phyloP scores from a whole-genome alignment of 2,113 vertebrate genomes.

The Callipepla squamata region DNA sequence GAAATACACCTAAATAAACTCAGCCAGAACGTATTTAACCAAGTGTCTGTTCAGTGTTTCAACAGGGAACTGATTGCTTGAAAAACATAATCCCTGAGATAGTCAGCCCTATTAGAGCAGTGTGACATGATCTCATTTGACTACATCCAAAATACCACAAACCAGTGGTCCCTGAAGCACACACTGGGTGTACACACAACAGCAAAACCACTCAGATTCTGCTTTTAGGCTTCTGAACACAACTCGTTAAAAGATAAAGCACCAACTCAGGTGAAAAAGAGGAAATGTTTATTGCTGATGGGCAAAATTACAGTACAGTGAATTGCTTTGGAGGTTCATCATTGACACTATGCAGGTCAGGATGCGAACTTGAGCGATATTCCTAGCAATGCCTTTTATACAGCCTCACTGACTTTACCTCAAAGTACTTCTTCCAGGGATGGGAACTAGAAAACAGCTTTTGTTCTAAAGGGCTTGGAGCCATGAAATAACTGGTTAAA shows the following conservation, averaged over 20 bases:
- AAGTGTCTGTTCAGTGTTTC: not conserved
- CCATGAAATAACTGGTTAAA: not conserved
- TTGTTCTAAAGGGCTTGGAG: not conserved
- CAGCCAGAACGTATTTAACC: not conserved
- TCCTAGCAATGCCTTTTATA: not conserved
- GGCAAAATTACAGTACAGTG: not conserved
- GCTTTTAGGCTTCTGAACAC: not conserved
- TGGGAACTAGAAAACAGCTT: not conserved
- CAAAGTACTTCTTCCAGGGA: not conserved
- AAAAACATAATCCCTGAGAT: not conserved
- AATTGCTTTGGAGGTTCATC: not conserved
- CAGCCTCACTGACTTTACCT: not conserved
- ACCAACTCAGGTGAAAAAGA: rapidly evolving
- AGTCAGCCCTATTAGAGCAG: too few species aligned
- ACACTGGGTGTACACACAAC: rapidly evolving
- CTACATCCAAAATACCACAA: not conserved
- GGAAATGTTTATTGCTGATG: rapidly evolving
- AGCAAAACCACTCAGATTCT: not conserved
- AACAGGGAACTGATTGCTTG: not conserved
- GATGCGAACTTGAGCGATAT: not conserved
- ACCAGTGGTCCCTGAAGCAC: not conserved
- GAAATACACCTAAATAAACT: not conserved
- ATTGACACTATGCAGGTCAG: not conserved
- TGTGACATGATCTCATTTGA: not conserved
- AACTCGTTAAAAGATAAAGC: not conserved